phyloP scores from a whole-genome alignment of 2,888 invertebrate species.

The Dynastes hyllus region DNA sequence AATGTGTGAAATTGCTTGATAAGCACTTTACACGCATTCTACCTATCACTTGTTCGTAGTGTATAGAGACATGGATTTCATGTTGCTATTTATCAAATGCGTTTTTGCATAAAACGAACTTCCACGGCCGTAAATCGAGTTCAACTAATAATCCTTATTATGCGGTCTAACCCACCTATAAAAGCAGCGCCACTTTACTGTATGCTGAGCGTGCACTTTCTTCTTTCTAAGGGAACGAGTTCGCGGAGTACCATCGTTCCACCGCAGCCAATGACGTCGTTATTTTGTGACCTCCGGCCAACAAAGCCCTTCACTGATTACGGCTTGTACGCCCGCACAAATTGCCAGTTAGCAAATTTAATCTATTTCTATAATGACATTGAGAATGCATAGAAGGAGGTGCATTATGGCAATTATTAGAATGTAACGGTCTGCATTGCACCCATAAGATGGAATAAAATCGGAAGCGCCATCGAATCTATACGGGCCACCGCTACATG shows the following conservation, averaged over 20 bases:
- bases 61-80: neutral
- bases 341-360: conserved; percentile 45
- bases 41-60: neutral
- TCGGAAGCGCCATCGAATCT: neutral
- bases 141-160: conserved; percentile 8
- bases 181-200: conserved; percentile 17
- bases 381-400: conserved; percentile 28
- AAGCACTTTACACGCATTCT: neutral
- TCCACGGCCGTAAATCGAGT: conserved; percentile 8
- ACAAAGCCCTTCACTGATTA: conserved; percentile 30
- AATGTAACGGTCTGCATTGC: conserved; percentile 33
- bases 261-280: conserved; percentile 34
- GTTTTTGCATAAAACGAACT: conserved; percentile 8
- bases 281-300: conserved; percentile 41
- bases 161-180: conserved; percentile 1
- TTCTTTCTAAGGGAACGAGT: conserved; percentile 14
- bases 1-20: neutral
- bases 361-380: conserved; percentile 43
- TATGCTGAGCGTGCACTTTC: conserved; percentile 27
- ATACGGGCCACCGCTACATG: too few species aligned
- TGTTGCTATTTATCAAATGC: neutral
- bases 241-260: conserved; percentile 33
- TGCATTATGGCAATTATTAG: conserved; percentile 15
- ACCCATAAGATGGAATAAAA: neutral
- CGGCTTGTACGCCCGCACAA: conserved; percentile 12